A percentile compares a stretch with the other conserved stretches of the same genome.
Evolutionary conservation across 2,113 vertebrate genomes (phyloP).

Genomic region (Lates calcarifer): DNA sequence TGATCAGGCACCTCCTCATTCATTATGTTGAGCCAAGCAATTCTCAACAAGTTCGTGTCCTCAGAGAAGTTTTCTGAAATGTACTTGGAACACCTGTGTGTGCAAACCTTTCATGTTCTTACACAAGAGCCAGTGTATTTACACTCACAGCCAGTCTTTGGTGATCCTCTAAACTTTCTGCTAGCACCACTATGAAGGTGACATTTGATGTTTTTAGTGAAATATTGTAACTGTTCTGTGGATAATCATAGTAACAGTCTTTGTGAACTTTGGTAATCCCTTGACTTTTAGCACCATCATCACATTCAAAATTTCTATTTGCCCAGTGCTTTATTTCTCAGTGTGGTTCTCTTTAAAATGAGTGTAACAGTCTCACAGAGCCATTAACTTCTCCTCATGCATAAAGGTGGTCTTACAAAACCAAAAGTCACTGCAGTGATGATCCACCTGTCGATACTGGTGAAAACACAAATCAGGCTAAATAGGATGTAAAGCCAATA

Average conservation of each 20-base stretch:
- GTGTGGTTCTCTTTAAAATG: neutral
- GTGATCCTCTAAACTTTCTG: neutral
- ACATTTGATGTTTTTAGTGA: neutral
- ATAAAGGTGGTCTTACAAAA: neutral
- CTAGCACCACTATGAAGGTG: neutral
- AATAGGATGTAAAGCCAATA: neutral
- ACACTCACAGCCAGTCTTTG: neutral
- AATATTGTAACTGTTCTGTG: neutral
- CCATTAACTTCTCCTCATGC: neutral
- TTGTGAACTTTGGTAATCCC: neutral
- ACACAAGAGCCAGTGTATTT: no score
- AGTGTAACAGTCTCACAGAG: neutral
- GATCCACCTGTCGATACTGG: neutral
- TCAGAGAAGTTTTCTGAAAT: no score
- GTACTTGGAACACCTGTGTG: no score
- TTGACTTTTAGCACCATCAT: neutral
- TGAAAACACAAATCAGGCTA: neutral
- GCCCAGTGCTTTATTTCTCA: neutral
- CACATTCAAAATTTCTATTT: neutral
- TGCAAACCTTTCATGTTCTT: no score
- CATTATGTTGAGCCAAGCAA: no score
- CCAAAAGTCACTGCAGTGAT: neutral
- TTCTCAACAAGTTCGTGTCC: neutral
- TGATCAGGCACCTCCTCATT: neutral
- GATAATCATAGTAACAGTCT: no score